A percentile compares a stretch with the other conserved stretches of the same genome.
phyloP scores from a whole-genome alignment of 2,888 invertebrate species.

The Lampropteryx suffumata region DNA sequence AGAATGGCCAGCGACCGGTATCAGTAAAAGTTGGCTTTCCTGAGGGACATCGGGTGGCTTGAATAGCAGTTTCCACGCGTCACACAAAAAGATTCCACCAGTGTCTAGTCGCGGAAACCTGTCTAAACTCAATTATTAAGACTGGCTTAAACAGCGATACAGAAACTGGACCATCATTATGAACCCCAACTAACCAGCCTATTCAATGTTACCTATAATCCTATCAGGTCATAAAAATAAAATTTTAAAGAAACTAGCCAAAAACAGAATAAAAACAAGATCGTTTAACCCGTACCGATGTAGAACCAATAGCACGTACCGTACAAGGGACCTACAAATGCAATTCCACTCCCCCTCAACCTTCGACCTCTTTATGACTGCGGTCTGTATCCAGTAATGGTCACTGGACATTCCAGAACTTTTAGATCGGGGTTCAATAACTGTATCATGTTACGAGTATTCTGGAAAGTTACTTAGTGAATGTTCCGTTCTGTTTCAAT shows the following conservation, averaged over 20 bases:
- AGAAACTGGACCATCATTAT: too few species aligned
- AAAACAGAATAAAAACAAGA: not conserved
- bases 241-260: not conserved
- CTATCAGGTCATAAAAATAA: not conserved
- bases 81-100: too few species aligned
- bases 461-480: not conserved
- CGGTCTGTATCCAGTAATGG: constrained; percentile 15
- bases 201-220: too few species aligned
- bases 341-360: constrained; percentile 13
- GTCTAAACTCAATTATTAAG: too few species aligned
- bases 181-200: too few species aligned
- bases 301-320: constrained; percentile 12
- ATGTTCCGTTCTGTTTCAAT: too few species aligned
- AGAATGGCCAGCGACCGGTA: too few species aligned
- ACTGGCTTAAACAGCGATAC: too few species aligned
- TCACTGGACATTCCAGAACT: constrained; percentile 8
- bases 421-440: constrained; percentile 5
- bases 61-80: too few species aligned
- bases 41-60: too few species aligned
- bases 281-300: constrained; percentile 1
- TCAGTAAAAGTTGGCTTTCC: too few species aligned
- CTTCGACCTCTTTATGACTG: constrained; percentile 18
- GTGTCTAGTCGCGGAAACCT: too few species aligned
- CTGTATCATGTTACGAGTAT: not conserved
- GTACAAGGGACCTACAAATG: constrained; percentile 15